A percentile compares a stretch with the other conserved stretches of the same genome.
These are phyloP conservation scores for Otis tarda DNA, from an alignment of 2,113 vertebrate genomes.

Conservation along the genomic window DNA sequence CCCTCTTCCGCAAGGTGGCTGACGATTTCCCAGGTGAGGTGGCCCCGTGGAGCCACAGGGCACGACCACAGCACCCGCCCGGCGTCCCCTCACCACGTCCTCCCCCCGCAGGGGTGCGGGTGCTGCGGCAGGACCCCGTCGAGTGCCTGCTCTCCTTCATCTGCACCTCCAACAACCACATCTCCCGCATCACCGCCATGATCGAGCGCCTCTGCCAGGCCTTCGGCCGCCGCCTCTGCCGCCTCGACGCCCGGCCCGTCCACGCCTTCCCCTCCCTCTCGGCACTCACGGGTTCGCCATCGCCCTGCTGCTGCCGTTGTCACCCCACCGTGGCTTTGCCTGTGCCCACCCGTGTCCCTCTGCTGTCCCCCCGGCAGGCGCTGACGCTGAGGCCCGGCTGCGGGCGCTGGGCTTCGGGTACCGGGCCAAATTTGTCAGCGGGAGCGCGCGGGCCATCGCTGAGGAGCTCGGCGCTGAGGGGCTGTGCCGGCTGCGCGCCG, in stretches of 20 bases:
- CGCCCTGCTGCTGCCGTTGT: accelerated
- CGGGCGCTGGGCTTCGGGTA: slow-evolving; percentile 91
- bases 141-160: slow-evolving; percentile 97
- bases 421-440: slow-evolving; percentile 86
- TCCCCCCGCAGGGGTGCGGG: slow-evolving; percentile 81
- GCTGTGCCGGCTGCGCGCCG: slow-evolving; percentile 77
- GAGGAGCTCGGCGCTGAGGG: slow-evolving; percentile 75
- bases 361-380: slow-evolving; percentile 49
- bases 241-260: slow-evolving; percentile 79
- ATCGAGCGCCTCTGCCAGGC: slow-evolving; percentile 86
- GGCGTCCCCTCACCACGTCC: neutral
- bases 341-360: accelerated
- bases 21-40: neutral
- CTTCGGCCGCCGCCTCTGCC: slow-evolving; percentile 80
- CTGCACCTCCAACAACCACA: slow-evolving; percentile 96
- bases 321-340: accelerated
- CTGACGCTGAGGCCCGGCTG: slow-evolving; percentile 78
- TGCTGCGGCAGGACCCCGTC: slow-evolving; percentile 88
- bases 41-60: neutral
- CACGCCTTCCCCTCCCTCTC: slow-evolving; percentile 86
- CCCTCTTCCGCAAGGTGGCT: slow-evolving; percentile 2
- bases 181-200: slow-evolving; percentile 92
- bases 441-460: slow-evolving; percentile 81
- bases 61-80: neutral
- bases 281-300: slow-evolving; percentile 78